Evolutionary conservation across 37 sponge, comb jelly and placozoan genomes (phyloP).

Genomic region (Hexactinellida sp.): DNA sequence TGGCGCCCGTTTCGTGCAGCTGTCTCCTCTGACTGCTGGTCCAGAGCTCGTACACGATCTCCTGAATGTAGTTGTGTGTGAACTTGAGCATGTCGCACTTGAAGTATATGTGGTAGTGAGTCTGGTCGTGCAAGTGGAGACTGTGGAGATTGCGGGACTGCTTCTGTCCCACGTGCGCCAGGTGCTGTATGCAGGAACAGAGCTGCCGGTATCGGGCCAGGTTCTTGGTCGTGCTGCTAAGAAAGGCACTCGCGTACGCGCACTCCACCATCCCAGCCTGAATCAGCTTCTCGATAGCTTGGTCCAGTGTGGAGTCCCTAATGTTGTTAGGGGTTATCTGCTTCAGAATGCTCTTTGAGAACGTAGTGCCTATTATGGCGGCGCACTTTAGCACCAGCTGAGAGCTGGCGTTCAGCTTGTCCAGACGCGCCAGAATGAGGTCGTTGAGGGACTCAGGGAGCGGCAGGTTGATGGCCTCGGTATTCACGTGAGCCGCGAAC

Average conservation of each 20-base stretch:
- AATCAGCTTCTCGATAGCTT: conserved; percentile 28
- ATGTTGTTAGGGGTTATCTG: conserved; percentile 41
- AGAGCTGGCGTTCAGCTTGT: conserved; percentile 45
- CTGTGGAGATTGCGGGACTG: not conserved
- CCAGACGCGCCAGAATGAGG: conserved; percentile 64
- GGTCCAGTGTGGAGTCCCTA: conserved; percentile 9
- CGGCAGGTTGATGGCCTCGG: conserved; percentile 24
- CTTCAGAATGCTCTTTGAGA: conserved; percentile 41
- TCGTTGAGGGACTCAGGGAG: conserved; percentile 67
- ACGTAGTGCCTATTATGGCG: conserved; percentile 49
- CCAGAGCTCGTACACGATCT: conserved; percentile 57
- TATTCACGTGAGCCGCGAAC: not conserved
- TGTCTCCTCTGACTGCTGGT: conserved; percentile 52
- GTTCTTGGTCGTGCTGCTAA: not conserved
- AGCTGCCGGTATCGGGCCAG: not conserved
- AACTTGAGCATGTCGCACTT: conserved; percentile 54
- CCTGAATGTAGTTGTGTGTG: conserved; percentile 68
- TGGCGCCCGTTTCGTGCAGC: conserved; percentile 60
- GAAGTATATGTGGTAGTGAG: conserved; percentile 19
- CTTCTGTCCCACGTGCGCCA: not conserved
- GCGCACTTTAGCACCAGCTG: conserved; percentile 89
- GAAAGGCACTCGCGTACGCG: conserved; percentile 33
- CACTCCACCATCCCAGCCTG: conserved; percentile 55
- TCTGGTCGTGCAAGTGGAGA: not conserved
- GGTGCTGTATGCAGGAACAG: conserved; percentile 2